These are phyloP conservation scores for Acronicta leporina DNA, from an alignment of 2,888 invertebrate species.

Conservation along the genomic window DNA sequence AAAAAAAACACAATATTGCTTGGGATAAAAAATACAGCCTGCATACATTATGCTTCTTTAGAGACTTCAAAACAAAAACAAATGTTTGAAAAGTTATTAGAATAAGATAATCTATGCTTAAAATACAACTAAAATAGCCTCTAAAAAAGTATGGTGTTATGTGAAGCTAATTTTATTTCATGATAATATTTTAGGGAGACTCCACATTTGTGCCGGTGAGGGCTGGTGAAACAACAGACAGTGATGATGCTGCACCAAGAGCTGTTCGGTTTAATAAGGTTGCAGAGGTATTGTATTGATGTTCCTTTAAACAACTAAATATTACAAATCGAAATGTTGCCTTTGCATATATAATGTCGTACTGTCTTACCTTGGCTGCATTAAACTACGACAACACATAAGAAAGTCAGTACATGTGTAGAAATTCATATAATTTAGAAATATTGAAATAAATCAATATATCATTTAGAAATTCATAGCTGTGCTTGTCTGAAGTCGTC, in stretches of 20 bases:
- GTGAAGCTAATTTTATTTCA: conserved; percentile 15
- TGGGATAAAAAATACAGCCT: conserved; percentile 47
- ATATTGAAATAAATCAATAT: too few species aligned
- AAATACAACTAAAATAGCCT: conserved; percentile 5
- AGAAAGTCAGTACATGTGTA: too few species aligned
- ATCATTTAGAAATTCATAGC: too few species aligned
- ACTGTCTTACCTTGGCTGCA: too few species aligned
- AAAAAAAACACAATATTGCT: conserved; percentile 45
- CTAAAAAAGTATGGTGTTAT: conserved; percentile 52
- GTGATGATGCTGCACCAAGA: conserved; percentile 94
- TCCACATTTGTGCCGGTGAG: conserved; percentile 97
- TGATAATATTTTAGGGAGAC: conserved; percentile 91
- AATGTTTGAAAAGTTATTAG: conserved; percentile 15
- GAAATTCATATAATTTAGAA: too few species aligned
- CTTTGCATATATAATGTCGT: too few species aligned
- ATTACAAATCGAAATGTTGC: too few species aligned
- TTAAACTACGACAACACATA: too few species aligned
- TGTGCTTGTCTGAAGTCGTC: too few species aligned
- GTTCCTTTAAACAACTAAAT: too few species aligned
- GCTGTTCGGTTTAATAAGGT: conserved; percentile 97
- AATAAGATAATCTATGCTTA: too few species aligned
- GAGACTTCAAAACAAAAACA: too few species aligned
- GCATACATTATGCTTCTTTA: conserved; percentile 36
- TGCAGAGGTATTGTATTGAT: conserved; percentile 89
- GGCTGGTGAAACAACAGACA: conserved; percentile 91